These are phyloP conservation scores for Agriotes lineatus DNA, from an alignment of 2,888 invertebrate genomes.

Conservation along the genomic window DNA sequence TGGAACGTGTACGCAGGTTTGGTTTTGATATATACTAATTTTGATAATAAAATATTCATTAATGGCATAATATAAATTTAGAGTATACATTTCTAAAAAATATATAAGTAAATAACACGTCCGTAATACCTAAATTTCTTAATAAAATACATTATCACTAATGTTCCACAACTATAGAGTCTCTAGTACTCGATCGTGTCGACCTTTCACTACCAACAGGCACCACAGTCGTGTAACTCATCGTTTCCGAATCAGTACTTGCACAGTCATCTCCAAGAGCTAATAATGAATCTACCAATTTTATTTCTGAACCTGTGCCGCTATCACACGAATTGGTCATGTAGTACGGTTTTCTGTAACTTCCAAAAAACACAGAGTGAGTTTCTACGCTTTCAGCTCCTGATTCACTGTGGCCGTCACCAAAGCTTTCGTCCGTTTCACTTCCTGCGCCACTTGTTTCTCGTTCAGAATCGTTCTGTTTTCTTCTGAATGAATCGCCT, in stretches of 20 bases:
- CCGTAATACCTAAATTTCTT: not conserved
- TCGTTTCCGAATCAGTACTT: slow-evolving; percentile 66
- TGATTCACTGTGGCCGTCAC: slow-evolving; percentile 87
- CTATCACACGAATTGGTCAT: slow-evolving; percentile 62
- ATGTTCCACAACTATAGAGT: slow-evolving; percentile 25
- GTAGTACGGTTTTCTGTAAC: slow-evolving; percentile 69
- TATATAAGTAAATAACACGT: not conserved
- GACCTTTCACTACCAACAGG: slow-evolving; percentile 47
- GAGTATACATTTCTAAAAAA: not conserved
- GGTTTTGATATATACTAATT: not conserved
- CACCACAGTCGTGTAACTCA: slow-evolving; percentile 67
- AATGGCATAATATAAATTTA: not conserved
- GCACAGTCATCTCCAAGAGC: slow-evolving; percentile 55
- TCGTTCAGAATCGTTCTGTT: slow-evolving; percentile 67
- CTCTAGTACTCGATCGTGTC: slow-evolving; percentile 10
- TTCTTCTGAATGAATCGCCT: slow-evolving; percentile 69
- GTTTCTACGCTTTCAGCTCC: slow-evolving; percentile 90
- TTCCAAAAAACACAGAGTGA: slow-evolving; percentile 87
- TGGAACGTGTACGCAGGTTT: not conserved
- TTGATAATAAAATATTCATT: not conserved
- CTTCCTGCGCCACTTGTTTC: slow-evolving; percentile 63
- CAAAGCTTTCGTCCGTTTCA: slow-evolving; percentile 82
- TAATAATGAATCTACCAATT: slow-evolving; percentile 48
- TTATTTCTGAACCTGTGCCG: slow-evolving; percentile 53
- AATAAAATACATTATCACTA: not conserved